Conservation (phyloP, 1,140 invertebrate species). For the Meloidogyne chitwoodi region DNA sequence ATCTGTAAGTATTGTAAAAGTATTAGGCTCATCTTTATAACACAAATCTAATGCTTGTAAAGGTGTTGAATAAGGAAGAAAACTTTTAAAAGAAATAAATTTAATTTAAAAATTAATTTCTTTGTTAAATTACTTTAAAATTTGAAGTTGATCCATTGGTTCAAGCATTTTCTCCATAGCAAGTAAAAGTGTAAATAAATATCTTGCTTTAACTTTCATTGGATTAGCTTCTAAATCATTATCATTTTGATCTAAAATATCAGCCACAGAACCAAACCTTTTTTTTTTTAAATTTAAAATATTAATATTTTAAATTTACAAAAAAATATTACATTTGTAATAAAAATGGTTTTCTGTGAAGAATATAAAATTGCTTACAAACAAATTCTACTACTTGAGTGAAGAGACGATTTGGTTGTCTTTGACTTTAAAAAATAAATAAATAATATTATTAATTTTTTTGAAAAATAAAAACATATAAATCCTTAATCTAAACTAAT, state of each 20-base stretch:
- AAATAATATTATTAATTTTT: no score
- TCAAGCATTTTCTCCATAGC: slow-evolving; percentile 56
- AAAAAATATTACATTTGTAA: slow-evolving; percentile 66
- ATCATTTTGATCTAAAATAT: slow-evolving; percentile 74
- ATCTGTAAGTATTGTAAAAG: slow-evolving; percentile 80
- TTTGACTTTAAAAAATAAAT: slow-evolving; percentile 69
- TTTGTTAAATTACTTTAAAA: neutral
- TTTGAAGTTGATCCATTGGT: slow-evolving; percentile 69
- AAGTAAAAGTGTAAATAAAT: slow-evolving; percentile 69
- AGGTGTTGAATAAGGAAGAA: slow-evolving; percentile 92
- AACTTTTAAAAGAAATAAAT: slow-evolving; percentile 81
- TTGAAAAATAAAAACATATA: no score
- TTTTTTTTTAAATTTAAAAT: slow-evolving; percentile 79
- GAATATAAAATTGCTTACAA: slow-evolving; percentile 94
- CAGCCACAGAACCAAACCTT: slow-evolving; percentile 96
- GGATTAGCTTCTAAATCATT: slow-evolving; percentile 59
- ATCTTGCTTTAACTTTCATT: slow-evolving; percentile 59
- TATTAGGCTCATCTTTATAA: slow-evolving; percentile 89
- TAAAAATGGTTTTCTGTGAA: slow-evolving; percentile 93
- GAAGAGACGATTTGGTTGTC: slow-evolving; percentile 87
- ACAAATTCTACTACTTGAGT: slow-evolving; percentile 93
- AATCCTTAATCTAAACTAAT: no score
- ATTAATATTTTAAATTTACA: slow-evolving; percentile 18
- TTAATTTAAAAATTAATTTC: neutral
- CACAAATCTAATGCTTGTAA: slow-evolving; percentile 93